phyloP scores from a whole-genome alignment of 1,140 invertebrate genomes.

The Antheraea pernyi region DNA sequence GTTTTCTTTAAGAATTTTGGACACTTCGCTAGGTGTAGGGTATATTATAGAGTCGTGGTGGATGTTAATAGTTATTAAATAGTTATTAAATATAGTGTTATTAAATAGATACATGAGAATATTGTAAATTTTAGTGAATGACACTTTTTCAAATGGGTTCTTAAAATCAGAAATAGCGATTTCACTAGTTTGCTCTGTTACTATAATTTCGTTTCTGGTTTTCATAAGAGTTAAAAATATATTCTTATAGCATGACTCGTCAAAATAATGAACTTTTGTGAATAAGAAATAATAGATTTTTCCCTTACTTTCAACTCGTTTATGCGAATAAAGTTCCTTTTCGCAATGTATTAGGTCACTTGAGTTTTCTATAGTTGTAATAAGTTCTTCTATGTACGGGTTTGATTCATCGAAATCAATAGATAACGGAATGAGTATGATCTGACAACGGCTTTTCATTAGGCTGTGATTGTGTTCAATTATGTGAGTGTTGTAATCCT shows the following conservation, averaged over 20 bases:
- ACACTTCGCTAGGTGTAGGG: constrained; percentile 14
- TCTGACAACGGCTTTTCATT: too few species aligned
- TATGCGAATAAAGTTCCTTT: constrained; percentile 20
- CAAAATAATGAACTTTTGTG: constrained; percentile 36
- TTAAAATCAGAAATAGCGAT: constrained; percentile 13
- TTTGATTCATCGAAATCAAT: constrained; percentile 14
- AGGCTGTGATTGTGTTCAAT: too few species aligned
- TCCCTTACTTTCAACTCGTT: constrained; percentile 13
- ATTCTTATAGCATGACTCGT: constrained; percentile 24
- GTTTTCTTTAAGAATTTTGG: constrained; percentile 21
- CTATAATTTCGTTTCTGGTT: constrained; percentile 17
- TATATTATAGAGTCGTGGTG: constrained; percentile 19
- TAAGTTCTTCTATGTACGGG: constrained; percentile 5
- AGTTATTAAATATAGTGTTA: too few species aligned
- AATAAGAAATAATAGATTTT: constrained; percentile 30
- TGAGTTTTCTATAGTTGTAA: neutral
- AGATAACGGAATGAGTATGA: too few species aligned
- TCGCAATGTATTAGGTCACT: constrained; percentile 5
- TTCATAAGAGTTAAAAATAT: constrained; percentile 26
- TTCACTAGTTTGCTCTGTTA: neutral
- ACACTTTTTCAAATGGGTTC: constrained; percentile 13
- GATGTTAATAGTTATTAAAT: constrained; percentile 18
- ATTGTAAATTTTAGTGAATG: constrained; percentile 12
- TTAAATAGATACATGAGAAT: constrained; percentile 20
- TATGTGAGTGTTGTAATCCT: too few species aligned